A percentile compares a stretch with the other conserved stretches of the same genome.
phyloP scores from a whole-genome alignment of 2,113 vertebrate species.

The Misgurnus anguillicaudatus region DNA sequence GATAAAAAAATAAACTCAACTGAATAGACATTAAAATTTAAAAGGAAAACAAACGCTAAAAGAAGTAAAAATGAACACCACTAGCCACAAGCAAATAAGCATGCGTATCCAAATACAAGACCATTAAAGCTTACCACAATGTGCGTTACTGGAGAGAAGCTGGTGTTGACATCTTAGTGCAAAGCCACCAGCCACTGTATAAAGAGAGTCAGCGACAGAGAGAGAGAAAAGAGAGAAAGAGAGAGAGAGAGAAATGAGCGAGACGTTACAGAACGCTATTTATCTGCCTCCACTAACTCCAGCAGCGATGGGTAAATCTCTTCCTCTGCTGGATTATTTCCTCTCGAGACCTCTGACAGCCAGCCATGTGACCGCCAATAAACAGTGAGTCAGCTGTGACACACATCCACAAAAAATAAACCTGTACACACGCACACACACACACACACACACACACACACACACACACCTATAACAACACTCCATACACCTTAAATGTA shows the following conservation, averaged over 20 bases:
- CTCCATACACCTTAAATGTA: not conserved
- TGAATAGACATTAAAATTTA: not conserved
- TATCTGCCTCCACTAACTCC: conserved; percentile 22
- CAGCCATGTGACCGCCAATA: conserved; percentile 73
- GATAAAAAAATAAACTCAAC: not conserved
- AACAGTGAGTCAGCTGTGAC: conserved; percentile 44
- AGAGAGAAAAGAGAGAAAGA: conserved; percentile 60
- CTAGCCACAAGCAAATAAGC: not conserved
- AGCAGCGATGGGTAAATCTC: conserved; percentile 65
- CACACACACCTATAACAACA: too few species aligned
- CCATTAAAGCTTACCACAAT: conserved; percentile 64
- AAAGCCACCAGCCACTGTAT: conserved; percentile 70
- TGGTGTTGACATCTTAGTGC: conserved; percentile 72
- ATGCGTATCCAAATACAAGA: not conserved
- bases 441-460: conserved; percentile 23
- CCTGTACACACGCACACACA: not conserved
- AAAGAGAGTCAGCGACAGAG: conserved; percentile 58
- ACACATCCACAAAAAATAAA: conserved; percentile 7
- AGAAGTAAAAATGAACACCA: not conserved
- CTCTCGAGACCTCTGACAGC: conserved; percentile 71
- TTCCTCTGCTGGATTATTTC: conserved; percentile 74
- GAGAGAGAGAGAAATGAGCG: conserved; percentile 49
- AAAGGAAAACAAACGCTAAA: not conserved
- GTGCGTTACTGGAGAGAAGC: conserved; percentile 73
- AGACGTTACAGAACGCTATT: not conserved